phyloP scores from a whole-genome alignment of 2,888 invertebrate species.

The Philhelius pedissequus region DNA sequence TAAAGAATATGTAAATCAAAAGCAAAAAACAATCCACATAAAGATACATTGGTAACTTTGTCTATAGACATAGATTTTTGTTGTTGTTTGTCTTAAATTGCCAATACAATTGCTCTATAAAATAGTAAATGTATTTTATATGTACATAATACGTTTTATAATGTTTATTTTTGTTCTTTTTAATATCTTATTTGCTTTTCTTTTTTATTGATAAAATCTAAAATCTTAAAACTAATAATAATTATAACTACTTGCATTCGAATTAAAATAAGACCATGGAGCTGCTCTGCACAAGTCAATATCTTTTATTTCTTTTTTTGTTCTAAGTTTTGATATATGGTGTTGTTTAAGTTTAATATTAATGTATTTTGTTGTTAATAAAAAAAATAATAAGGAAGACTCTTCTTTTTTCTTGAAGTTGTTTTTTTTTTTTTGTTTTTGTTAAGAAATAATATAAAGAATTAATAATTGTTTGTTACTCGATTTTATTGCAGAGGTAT shows the following conservation, averaged over 20 bases:
- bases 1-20: background rate
- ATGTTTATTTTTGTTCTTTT: background rate
- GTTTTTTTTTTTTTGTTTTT: background rate
- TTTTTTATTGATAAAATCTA: conserved; percentile 51
- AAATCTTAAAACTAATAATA: conserved; percentile 60
- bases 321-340: conserved; percentile 21
- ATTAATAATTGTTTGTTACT: background rate
- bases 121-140: conserved; percentile 57
- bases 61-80: conserved; percentile 5
- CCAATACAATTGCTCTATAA: conserved; percentile 41
- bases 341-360: background rate
- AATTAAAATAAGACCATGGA: conserved; percentile 34
- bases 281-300: conserved; percentile 39
- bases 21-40: conserved; percentile 10
- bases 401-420: background rate
- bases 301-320: conserved; percentile 13
- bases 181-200: background rate
- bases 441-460: conserved; percentile 11
- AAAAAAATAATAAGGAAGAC: conserved; percentile 61
- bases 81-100: conserved; percentile 31
- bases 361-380: conserved; percentile 4
- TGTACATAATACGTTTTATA: conserved; percentile 29
- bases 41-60: conserved; percentile 18
- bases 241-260: conserved; percentile 44
- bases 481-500: conserved; percentile 46